Conservation (phyloP, 1,140 invertebrate genomes). For the Amyelois transitella region DNA sequence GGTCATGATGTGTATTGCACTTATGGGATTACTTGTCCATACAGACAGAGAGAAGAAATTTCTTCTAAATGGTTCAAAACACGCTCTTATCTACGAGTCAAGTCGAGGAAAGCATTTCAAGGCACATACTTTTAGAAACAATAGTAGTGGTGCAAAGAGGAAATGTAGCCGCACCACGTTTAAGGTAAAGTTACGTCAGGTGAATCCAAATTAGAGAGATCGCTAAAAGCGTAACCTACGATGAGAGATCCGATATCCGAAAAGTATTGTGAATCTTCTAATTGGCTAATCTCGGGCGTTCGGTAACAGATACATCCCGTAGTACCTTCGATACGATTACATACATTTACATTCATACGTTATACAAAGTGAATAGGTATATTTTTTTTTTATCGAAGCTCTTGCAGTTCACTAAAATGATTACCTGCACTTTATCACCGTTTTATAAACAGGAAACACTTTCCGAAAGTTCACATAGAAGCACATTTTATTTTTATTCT, state of each 20-base stretch:
- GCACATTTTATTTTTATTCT: neutral
- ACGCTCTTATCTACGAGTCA: slow-evolving; percentile 64
- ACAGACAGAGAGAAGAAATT: slow-evolving; percentile 65
- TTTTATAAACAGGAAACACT: slow-evolving; percentile 32
- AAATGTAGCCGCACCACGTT: slow-evolving; percentile 33
- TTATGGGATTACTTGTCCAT: slow-evolving; percentile 61
- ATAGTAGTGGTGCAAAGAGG: slow-evolving; percentile 51
- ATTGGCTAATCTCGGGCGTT: slow-evolving; percentile 24
- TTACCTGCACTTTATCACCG: slow-evolving; percentile 41
- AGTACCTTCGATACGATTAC: slow-evolving; percentile 21
- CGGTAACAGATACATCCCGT: slow-evolving; percentile 11
- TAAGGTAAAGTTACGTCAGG: slow-evolving; percentile 33
- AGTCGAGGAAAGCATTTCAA: slow-evolving; percentile 71
- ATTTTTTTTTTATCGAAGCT: slow-evolving; percentile 57
- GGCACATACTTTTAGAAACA: slow-evolving; percentile 73
- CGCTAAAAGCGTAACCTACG: slow-evolving; percentile 60
- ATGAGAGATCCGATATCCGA: slow-evolving; percentile 31
- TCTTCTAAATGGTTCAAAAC: slow-evolving; percentile 68
- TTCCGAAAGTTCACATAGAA: slow-evolving; percentile 24
- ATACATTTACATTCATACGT: slow-evolving; percentile 16
- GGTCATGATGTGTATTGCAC: slow-evolving; percentile 72
- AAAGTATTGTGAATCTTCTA: slow-evolving; percentile 24
- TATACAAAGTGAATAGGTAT: slow-evolving; percentile 26
- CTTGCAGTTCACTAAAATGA: slow-evolving; percentile 44
- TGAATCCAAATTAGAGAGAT: slow-evolving; percentile 55